phyloP scores from a whole-genome alignment of 2,797 vertebrate genomes.

The Phoeniculus purpureus region DNA sequence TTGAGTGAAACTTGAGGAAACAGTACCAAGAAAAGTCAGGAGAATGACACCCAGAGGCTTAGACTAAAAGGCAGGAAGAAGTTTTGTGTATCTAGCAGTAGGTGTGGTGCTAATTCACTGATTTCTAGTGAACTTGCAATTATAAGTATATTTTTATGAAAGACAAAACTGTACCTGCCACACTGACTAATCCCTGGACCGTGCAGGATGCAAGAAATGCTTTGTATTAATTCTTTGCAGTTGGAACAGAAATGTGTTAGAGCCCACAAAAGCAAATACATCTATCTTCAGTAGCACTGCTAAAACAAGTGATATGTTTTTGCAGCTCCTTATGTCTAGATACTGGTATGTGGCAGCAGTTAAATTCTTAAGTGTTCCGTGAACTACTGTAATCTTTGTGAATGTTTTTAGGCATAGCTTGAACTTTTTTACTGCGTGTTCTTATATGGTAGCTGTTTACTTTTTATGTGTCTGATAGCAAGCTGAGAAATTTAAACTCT shows the following conservation, averaged over 20 bases:
- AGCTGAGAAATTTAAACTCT: constrained; percentile 6
- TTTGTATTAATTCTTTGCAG: background rate
- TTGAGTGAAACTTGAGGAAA: background rate
- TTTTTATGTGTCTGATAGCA: constrained; percentile 21
- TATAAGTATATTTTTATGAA: background rate
- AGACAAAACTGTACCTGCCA: background rate
- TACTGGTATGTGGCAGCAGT: background rate
- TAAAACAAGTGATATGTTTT: background rate
- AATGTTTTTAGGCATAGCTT: constrained; percentile 6
- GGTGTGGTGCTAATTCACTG: background rate
- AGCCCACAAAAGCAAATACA: background rate
- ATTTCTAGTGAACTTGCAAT: background rate
- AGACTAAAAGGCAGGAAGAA: background rate
- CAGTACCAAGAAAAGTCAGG: background rate
- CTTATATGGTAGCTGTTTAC: constrained; percentile 15
- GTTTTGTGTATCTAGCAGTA: background rate
- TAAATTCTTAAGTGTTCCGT: constrained; percentile 19
- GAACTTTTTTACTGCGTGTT: constrained; percentile 11
- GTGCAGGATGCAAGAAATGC: background rate
- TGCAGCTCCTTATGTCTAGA: background rate
- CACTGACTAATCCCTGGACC: background rate
- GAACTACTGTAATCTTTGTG: background rate
- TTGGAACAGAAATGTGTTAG: background rate
- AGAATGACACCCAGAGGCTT: background rate
- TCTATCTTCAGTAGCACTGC: background rate